Evolutionary conservation across 1,140 invertebrate genomes (phyloP), one percentile per base, ranked within the genome.

Genomic region (Drosophila ambigua): DNA sequence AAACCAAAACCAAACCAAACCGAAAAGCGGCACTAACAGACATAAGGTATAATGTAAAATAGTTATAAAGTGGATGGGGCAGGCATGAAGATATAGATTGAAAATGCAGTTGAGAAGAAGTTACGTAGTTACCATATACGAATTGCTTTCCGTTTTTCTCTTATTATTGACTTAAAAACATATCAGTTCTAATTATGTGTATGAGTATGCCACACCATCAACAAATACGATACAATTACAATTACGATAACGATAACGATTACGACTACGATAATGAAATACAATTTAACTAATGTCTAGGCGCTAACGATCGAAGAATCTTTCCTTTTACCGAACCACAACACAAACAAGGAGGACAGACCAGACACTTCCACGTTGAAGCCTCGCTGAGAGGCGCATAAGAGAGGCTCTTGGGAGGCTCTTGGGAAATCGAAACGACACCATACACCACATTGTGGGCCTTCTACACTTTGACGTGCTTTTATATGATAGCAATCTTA

Each of bases 151-250:
- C 76, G 65, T 80, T 75, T 68, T 55, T 63, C 53, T 79, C 60
- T 75, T 77, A 78, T 81, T 79, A 79, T 73, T 76, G 72, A 74
- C 77, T 80, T 80, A 76, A 69, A 76, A 63, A 80, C 72, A 85
- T 85, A 85, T 85, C 65, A 72, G 66, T 79, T 83, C 72, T 76
- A 72, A 64, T 84, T 83, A 83, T 83, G 72, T 55, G 79, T 82
- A 81, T 75, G 71, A 76, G 72, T 66, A 80, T 24, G 41, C 39
- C 60, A 80, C 58, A 79, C 73, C 63, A 68, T 49, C 43, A 74
- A 75, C 51, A 75, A 72, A 66, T 60, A 63, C 66, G 68, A 78
- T 49, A 60, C 24, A 60, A 23, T 45, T 65, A 74, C 45, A 73
- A 74, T 73, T 74, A 75, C 61, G 54, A 75, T 75, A 66, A 74